Evolutionary conservation across 2,113 vertebrate species (phyloP).

Genomic region (Lophotis ruficrista): DNA sequence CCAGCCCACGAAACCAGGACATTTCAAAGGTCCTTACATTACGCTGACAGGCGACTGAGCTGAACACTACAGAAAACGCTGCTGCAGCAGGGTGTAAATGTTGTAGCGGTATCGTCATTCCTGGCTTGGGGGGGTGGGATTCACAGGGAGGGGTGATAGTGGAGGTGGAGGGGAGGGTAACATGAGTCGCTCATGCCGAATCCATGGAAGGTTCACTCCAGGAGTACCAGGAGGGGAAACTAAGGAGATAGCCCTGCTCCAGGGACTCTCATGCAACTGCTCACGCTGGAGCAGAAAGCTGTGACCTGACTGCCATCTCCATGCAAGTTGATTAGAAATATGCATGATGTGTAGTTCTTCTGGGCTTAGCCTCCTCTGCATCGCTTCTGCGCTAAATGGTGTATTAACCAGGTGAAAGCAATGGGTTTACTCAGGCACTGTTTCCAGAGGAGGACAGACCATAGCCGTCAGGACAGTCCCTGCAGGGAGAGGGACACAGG

Average conservation of each 20-base stretch:
- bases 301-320: fast-evolving
- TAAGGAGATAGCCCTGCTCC: neutral
- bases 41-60: fast-evolving
- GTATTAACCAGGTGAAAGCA: neutral
- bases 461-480: neutral
- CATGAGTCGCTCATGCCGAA: neutral
- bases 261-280: fast-evolving
- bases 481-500: neutral
- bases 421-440: neutral
- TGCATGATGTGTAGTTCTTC: neutral
- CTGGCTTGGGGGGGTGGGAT: neutral
- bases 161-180: fast-evolving
- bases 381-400: fast-evolving
- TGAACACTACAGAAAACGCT: neutral
- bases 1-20: fast-evolving
- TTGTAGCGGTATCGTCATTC: neutral
- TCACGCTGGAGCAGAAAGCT: neutral
- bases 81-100: neutral
- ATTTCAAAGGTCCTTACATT: neutral
- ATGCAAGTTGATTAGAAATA: neutral
- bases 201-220: neutral
- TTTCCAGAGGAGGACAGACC: neutral
- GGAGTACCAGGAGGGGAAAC: neutral
- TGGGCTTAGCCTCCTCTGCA: neutral
- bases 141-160: fast-evolving